Conservation (phyloP, 1,140 invertebrate genomes). For the Ips nitidus region DNA sequence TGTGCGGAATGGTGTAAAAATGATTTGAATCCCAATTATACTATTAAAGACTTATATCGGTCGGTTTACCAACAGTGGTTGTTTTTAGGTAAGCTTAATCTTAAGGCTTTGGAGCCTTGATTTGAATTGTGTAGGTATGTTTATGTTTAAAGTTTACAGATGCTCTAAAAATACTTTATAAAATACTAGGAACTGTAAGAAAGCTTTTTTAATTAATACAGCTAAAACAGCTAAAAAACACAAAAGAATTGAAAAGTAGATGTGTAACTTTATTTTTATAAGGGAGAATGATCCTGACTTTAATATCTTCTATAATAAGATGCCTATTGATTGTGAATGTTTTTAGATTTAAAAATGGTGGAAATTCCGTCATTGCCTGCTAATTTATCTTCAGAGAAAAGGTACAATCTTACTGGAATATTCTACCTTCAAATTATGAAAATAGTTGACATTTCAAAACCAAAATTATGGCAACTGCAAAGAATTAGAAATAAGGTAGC, state of each 20-base stretch:
- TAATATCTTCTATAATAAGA: neutral
- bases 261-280: too few species aligned
- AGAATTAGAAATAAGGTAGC: conserved; percentile 61
- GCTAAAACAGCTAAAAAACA: too few species aligned
- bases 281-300: too few species aligned
- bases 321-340: neutral
- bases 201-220: too few species aligned
- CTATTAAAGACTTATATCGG: conserved; percentile 39
- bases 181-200: too few species aligned
- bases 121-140: too few species aligned
- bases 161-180: too few species aligned
- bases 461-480: conserved; percentile 66
- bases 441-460: conserved; percentile 52
- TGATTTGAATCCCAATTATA: conserved; percentile 38
- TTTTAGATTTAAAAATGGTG: conserved; percentile 62
- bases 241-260: too few species aligned
- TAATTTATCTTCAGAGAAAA: conserved; percentile 53
- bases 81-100: conserved; percentile 40
- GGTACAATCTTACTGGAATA: conserved; percentile 54
- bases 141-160: too few species aligned
- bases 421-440: conserved; percentile 60
- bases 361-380: conserved; percentile 58
- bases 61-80: conserved; percentile 60
- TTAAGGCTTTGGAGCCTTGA: too few species aligned
- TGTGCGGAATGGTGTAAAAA: conserved; percentile 48